Evolutionary conservation across 2,113 vertebrate genomes (phyloP), one percentile per base, ranked within the genome.

Genomic region (Sterna hirundo): DNA sequence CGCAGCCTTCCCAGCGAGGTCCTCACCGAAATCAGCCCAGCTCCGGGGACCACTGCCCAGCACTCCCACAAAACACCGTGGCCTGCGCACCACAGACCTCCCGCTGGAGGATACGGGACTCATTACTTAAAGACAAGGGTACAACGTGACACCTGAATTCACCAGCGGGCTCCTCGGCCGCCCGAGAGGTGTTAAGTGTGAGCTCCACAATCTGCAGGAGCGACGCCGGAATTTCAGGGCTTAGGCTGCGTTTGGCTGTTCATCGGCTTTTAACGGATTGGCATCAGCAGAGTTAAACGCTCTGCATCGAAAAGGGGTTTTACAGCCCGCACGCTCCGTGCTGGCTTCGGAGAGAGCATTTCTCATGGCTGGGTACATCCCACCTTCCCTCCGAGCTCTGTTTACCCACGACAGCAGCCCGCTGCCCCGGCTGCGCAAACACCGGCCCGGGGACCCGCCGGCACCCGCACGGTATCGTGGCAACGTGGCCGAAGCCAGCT

Each of bases 381-480:
- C 86, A 26, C 22, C 65, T 79, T 74, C 58, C 70, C 78, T 26
- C 15, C 0, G 16, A 72, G 83, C 80, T 36, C 27, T 92, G 80
- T 94, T 92, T 96, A 79, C 94, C 81, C 82, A 20, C 7, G 51
- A 61, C 30, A 68, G 96, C 84, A 51, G 70, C 86, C 29, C 49
- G 26, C 66, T 70, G 84, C 57, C 90, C 84, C 21, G 74, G 87
- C 88, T 98, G 98, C 95, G 97, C 98, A 98, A 98, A 99, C 97
- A 99, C 57, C 91, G 9, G 80, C 87, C 93, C 86, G 15, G 86
- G 86, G 86, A 94, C 96, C 96, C 77, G 95, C 97, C 96, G 80
- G 97, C 97, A 94, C 98, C 72, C 84, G 92, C 96, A 81, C 96
- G 64, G 98, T 99, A 98, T 98, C 98, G 97, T 83, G 98, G 99